phyloP scores from a whole-genome alignment of 2,113 vertebrate species.

The Chloroceryle aenea region DNA sequence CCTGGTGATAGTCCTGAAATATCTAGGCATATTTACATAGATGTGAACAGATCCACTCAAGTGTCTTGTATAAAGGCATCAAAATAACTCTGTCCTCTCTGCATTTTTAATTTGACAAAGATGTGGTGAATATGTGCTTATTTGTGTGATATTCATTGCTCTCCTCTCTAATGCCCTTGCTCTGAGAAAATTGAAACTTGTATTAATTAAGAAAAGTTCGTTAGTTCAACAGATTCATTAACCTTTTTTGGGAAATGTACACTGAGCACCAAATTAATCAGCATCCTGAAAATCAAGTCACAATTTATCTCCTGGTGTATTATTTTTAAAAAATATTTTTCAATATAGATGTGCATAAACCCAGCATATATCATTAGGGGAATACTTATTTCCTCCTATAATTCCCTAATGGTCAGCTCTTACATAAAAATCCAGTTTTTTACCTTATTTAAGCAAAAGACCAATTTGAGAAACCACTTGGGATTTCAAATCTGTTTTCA shows the following conservation, averaged over 20 bases:
- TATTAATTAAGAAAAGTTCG: constrained; percentile 65
- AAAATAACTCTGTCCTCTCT: not conserved
- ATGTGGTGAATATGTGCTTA: not conserved
- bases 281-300: constrained; percentile 39
- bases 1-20: not conserved
- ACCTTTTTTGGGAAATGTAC: constrained; percentile 59
- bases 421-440: not conserved
- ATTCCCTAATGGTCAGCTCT: not conserved
- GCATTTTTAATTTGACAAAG: not conserved
- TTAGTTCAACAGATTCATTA: constrained; percentile 68
- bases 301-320: not conserved
- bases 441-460: constrained; percentile 31
- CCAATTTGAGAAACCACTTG: not conserved
- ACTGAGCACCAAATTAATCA: constrained; percentile 69
- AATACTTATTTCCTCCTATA: not conserved
- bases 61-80: not conserved
- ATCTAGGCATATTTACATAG: not conserved
- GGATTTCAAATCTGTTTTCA: constrained; percentile 17
- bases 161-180: not conserved
- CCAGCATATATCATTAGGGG: not conserved
- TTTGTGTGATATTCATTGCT: not conserved
- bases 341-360: not conserved
- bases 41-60: not conserved
- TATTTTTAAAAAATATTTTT: constrained; percentile 4
- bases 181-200: constrained; percentile 51